Evolutionary conservation across 2,113 vertebrate species (phyloP), one percentile per base, ranked within the genome.

Genomic region (Rhodinocichla rosea): DNA sequence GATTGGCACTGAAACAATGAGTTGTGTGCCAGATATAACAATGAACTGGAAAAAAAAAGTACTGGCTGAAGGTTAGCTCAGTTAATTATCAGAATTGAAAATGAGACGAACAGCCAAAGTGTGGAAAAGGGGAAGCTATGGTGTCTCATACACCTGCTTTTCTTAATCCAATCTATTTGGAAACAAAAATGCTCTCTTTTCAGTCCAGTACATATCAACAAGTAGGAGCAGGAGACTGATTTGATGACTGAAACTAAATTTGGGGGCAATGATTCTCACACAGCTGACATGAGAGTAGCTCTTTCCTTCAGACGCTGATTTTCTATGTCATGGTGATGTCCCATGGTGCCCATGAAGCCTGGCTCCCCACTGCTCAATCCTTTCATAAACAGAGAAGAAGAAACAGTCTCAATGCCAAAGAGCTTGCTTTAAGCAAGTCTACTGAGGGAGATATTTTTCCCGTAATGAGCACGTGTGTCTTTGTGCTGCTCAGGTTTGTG

Each of bases 231-330:
- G 64, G 42, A 90, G 86, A 90, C 67, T 75, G 62, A 79, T 83
- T 65, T 65, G 85, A 69, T 88, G 85, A 69, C 28, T 85, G 67
- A 83, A 83, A 80, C 70, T 88, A 62, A 69, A 90, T 85, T 53
- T 80, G 40, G 45, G 59, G 75, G 19, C 75, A 93, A 42, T 88
- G 57, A 81, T 89, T 94, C 71, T 92, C 86, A 67, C 16, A 49
- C 11, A 74, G 23, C 42, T 93, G 40, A 80, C 83, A 52, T 21
- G 16, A 74, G 59, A 83, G 37, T 45, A 65, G 24, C 7, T 84
- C 19, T 90, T 94, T 92, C 35, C 47, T 96, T 95, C 83, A 67
- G 82, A 83, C 63, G 55, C 35, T 86, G 59, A 93, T 93, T 90
- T 94, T 57, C n/a, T 55, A 4, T 47, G 42, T 65, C 47, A 28